Percentiles rank a stretch among this genome's conserved stretches.
Conservation (phyloP, 2,113 vertebrate genomes). For the Narcine bancroftii region DNA sequence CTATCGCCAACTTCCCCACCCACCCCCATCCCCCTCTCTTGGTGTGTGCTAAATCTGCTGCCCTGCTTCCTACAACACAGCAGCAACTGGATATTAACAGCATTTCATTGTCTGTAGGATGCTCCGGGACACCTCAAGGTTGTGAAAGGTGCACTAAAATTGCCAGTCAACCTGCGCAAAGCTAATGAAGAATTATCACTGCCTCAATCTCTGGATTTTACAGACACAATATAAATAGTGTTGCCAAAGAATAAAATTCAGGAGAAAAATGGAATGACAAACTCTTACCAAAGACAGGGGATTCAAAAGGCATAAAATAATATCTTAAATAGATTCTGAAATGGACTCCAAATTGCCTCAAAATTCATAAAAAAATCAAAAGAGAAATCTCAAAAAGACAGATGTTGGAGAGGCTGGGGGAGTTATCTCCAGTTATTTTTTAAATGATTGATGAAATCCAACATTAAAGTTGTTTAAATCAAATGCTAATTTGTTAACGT, state of each 20-base stretch:
- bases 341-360: background rate
- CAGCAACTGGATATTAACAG: background rate
- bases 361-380: background rate
- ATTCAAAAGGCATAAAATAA: background rate
- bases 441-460: background rate
- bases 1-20: too few relatives aligned
- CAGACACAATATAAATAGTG: background rate
- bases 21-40: too few relatives aligned
- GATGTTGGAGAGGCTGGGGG: background rate
- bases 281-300: background rate
- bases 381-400: background rate
- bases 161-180: background rate
- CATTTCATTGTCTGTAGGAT: background rate
- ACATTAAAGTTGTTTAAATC: background rate
- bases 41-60: background rate
- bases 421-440: background rate
- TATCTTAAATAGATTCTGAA: background rate
- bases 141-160: background rate
- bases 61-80: background rate
- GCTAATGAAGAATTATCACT: background rate
- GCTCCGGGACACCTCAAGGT: background rate
- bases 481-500: background rate
- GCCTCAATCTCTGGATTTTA: background rate
- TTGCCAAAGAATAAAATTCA: background rate
- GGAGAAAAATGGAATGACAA: background rate